Base-by-base conservation (phyloP, 2,888 invertebrate species). In the Coleophora flavipennella region DNA sequence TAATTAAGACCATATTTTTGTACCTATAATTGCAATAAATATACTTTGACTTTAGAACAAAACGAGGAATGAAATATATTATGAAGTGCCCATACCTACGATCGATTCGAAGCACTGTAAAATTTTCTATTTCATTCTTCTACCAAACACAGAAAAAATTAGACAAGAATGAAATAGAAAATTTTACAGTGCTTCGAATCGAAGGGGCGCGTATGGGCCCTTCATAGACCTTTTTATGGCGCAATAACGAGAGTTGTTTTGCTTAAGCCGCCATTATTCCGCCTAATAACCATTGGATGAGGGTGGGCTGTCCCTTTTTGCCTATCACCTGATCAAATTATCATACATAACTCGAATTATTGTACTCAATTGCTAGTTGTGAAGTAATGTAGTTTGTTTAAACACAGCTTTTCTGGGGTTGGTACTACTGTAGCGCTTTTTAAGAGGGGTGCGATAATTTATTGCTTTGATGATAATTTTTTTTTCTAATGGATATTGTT, bases 351-450 rank as follows among this genome's bases (percentile, higher is more conserved):
- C 62, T 62, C 55, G 52, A 59, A 60, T 66, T 67, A 70, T 70
- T 62, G 65, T 62, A 52, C 61, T 53, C 61, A 70, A 77, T 75
- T 71, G 72, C 61, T 69, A 70, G 73, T 78, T 74, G 76, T 57
- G 62, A 58, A 57, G 66, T 72, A 79, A 80, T 73, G 64, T 70
- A 70, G 75, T 78, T 79, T 76, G 69, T 75, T 77, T 79, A 76
- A 79, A 74, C 63, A 73, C 62, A 66, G 71, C 68, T 72, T 71
- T 71, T 59, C 64, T 63, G 61, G 58, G 49, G 59, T 54, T 20
- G 20, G 20, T 20, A 20, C 49, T 51, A 59, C 49, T 56, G 52
- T 45, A 52, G 48, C 51, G 56, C 49, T 52, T 59, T 67, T 71
- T 65, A 61, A 59, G 55, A 49, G 59, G 69, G 68, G 73, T 50